Percentiles rank a stretch among this genome's conserved stretches.
Conservation (phyloP, 1,140 invertebrate genomes). For the Cydia strobilella region DNA sequence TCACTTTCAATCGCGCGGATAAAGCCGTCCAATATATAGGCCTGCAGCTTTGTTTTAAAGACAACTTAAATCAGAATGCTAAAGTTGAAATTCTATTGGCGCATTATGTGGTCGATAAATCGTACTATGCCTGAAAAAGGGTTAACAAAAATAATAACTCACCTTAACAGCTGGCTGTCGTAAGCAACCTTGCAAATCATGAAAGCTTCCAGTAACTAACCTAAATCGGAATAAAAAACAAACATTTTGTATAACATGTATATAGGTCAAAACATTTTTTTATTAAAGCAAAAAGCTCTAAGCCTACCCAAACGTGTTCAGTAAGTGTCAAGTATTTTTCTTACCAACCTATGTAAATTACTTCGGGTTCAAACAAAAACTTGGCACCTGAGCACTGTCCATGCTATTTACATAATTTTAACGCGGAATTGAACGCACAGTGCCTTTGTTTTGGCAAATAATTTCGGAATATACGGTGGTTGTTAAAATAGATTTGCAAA, state of each 20-base stretch:
- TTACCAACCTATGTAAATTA: slow-evolving; percentile 3
- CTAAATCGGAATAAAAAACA: not conserved
- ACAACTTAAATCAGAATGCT: too few relatives aligned
- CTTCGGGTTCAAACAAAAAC: slow-evolving; percentile 4
- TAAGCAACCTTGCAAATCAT: too few relatives aligned
- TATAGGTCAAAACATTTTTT: not conserved
- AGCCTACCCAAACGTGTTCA: not conserved
- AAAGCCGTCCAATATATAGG: too few relatives aligned
- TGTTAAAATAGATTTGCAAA: slow-evolving; percentile 12
- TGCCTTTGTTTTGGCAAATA: not conserved
- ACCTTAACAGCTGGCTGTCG: too few relatives aligned
- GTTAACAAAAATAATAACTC: too few relatives aligned
- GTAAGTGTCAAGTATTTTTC: slow-evolving; percentile 21
- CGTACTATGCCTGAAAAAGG: too few relatives aligned
- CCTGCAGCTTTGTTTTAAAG: too few relatives aligned
- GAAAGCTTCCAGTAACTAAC: not conserved
- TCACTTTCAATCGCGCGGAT: too few relatives aligned
- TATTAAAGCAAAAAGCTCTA: slow-evolving; percentile 4
- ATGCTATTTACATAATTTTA: slow-evolving; percentile 16
- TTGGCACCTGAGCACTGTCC: slow-evolving; percentile 10
- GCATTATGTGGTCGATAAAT: too few relatives aligned
- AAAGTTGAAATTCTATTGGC: too few relatives aligned
- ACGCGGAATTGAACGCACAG: slow-evolving; percentile 1
- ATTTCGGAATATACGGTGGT: not conserved
- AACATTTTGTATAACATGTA: not conserved